Percentiles rank a stretch among this genome's conserved stretches.
Evolutionary conservation across 2,797 vertebrate genomes (phyloP).

Genomic region (Sternarchorhynchus goeldii): DNA sequence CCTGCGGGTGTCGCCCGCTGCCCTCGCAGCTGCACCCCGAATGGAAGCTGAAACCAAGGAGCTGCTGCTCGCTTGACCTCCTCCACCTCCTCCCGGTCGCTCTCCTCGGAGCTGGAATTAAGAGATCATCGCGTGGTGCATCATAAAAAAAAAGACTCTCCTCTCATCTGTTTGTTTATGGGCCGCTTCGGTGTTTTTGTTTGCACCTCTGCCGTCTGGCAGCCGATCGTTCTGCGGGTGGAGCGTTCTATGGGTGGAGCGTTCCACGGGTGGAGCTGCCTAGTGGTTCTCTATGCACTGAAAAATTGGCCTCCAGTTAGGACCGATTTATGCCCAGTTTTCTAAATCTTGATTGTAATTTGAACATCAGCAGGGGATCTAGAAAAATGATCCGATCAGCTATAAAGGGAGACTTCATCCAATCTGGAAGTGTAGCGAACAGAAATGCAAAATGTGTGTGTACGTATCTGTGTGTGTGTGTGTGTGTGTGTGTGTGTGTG

Average conservation of each 20-base stretch:
- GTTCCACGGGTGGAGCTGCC: no score
- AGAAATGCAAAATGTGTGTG: not conserved
- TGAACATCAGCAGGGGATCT: not conserved
- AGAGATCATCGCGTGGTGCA: not conserved
- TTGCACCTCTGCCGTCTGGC: not conserved
- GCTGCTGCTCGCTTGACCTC: not conserved
- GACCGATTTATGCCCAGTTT: not conserved
- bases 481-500: no score
- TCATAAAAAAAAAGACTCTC: not conserved
- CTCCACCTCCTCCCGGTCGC: not conserved
- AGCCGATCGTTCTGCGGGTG: not conserved
- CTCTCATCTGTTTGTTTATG: not conserved
- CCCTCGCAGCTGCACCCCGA: not conserved
- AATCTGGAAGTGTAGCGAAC: not conserved
- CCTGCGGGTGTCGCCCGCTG: not conserved
- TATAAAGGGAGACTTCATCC: not conserved
- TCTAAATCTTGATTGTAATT: not conserved
- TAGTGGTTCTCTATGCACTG: not conserved
- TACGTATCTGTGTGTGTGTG: not conserved
- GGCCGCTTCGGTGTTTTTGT: not conserved
- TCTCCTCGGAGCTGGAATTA: constrained; percentile 2
- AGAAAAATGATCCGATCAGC: not conserved
- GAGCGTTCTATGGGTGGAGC: not conserved
- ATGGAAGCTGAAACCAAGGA: not conserved
- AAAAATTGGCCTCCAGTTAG: not conserved